Evolutionary conservation across 1,140 invertebrate species (phyloP).

Genomic region (Rhopalosiphum padi): DNA sequence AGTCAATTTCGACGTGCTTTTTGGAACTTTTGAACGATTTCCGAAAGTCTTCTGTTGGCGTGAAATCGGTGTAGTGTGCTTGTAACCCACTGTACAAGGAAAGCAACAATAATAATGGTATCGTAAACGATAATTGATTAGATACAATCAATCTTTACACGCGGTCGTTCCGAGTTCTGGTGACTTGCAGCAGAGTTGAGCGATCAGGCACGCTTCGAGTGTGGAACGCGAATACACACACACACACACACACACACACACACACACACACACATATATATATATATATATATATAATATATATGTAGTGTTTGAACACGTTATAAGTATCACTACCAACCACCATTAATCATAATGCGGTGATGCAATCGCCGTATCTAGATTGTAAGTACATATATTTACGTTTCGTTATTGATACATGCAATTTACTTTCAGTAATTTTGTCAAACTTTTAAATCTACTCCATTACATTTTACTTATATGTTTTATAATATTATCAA

Average conservation of each 20-base stretch:
- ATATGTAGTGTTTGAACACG: background rate
- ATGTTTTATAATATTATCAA: background rate
- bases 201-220: background rate
- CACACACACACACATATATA: too few relatives aligned
- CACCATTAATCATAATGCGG: background rate
- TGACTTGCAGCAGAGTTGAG: background rate
- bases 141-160: background rate
- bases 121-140: slow-evolving; percentile 2
- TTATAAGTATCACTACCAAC: background rate
- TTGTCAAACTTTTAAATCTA: background rate
- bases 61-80: background rate
- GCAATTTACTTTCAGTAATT: background rate
- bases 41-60: background rate
- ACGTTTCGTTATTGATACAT: background rate
- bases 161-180: background rate
- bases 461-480: background rate
- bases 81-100: background rate
- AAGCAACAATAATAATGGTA: background rate
- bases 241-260: background rate
- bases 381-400: background rate
- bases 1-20: background rate
- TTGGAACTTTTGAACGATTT: background rate
- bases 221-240: background rate
- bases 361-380: background rate
- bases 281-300: background rate